These are phyloP conservation scores for Delia radicum DNA, from an alignment of 1,140 invertebrate species.

Conservation along the genomic window DNA sequence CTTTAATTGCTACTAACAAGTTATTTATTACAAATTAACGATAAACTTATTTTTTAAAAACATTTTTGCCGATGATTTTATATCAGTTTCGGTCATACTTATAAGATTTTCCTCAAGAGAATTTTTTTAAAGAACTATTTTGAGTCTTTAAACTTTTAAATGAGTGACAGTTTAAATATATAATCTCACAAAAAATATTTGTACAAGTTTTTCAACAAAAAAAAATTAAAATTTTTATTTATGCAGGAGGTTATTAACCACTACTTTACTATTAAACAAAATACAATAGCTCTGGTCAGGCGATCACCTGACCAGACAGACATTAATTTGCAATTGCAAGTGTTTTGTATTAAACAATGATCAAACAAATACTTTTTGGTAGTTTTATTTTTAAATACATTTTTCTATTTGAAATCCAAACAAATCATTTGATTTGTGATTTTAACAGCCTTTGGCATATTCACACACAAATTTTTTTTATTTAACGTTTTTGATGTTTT, in stretches of 20 bases:
- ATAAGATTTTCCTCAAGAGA: too few relatives aligned
- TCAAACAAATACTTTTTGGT: not conserved
- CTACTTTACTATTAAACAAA: not conserved
- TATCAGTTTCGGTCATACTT: too few relatives aligned
- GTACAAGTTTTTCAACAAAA: too few relatives aligned
- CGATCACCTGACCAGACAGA: not conserved
- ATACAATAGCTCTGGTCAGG: not conserved
- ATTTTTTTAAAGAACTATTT: too few relatives aligned
- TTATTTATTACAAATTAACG: too few relatives aligned
- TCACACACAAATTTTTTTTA: not conserved
- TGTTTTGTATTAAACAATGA: not conserved
- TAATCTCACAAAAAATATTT: too few relatives aligned
- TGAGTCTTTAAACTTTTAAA: too few relatives aligned
- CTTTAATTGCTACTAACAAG: too few relatives aligned
- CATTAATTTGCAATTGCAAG: not conserved
- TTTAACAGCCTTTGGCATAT: constrained; percentile 15
- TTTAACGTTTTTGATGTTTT: not conserved
- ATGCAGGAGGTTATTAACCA: not conserved
- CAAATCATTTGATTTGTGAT: constrained; percentile 11
- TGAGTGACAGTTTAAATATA: too few relatives aligned
- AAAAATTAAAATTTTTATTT: too few relatives aligned
- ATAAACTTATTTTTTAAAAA: too few relatives aligned
- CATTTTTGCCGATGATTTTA: too few relatives aligned
- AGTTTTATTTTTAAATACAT: not conserved
- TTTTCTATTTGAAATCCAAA: not conserved